phyloP scores from a whole-genome alignment of 2,888 invertebrate species.

The Leptinotarsa peninsularis region DNA sequence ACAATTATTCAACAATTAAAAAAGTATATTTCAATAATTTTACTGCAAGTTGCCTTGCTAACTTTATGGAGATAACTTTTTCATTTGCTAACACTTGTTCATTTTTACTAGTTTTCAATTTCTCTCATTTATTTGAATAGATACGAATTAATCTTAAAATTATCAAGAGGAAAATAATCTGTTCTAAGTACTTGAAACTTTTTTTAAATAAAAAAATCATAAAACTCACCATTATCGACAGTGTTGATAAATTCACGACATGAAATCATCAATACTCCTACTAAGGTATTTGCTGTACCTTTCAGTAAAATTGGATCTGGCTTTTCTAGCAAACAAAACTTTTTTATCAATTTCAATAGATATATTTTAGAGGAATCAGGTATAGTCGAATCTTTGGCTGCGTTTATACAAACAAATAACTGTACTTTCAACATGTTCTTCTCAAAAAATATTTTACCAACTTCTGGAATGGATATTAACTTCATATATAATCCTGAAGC shows the following conservation, averaged over 20 bases:
- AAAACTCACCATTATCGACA: slow-evolving; percentile 30
- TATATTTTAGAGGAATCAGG: slow-evolving; percentile 34
- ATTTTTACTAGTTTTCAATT: too few species aligned
- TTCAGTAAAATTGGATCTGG: slow-evolving; percentile 32
- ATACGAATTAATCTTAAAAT: too few species aligned
- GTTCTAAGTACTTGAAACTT: too few species aligned
- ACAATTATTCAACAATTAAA: too few species aligned
- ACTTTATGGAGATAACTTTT: too few species aligned
- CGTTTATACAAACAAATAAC: slow-evolving; percentile 34
- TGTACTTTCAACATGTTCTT: slow-evolving; percentile 43
- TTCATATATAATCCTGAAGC: slow-evolving; percentile 49
- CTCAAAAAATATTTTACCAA: slow-evolving; percentile 50
- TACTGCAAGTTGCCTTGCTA: too few species aligned
- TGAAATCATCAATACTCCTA: slow-evolving; percentile 39
- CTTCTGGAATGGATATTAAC: slow-evolving; percentile 45
- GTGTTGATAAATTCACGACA: slow-evolving; percentile 23
- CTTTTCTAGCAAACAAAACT: slow-evolving; percentile 34
- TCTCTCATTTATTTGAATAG: too few species aligned
- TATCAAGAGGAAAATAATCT: too few species aligned
- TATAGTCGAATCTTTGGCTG: slow-evolving; percentile 31
- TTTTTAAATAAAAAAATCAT: neutral
- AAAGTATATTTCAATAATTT: too few species aligned
- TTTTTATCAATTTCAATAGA: slow-evolving; percentile 43
- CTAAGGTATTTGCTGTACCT: slow-evolving; percentile 43
- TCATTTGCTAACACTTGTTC: too few species aligned